These are phyloP conservation scores for Thecocarcelia acutangulata DNA, from an alignment of 2,888 invertebrate genomes.

Conservation along the genomic window DNA sequence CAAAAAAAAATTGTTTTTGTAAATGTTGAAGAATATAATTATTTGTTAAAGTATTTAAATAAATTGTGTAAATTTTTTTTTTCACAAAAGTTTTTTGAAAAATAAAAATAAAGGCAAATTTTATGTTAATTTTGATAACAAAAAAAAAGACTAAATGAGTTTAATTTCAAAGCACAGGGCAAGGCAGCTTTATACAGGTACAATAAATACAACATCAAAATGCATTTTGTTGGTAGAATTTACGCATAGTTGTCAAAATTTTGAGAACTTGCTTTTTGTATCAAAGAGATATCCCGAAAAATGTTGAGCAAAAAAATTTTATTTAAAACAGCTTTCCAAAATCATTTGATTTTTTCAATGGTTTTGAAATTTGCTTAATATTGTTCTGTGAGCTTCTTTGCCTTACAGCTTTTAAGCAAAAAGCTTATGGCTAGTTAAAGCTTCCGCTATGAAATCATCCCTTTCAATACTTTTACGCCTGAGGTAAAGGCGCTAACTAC, in stretches of 20 bases:
- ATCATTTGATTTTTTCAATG: background rate
- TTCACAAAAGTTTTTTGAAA: conserved; percentile 36
- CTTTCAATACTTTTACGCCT: background rate
- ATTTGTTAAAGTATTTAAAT: background rate
- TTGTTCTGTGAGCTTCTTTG: background rate
- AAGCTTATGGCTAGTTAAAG: background rate
- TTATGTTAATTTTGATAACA: conserved; percentile 58
- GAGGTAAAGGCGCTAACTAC: conserved; percentile 44
- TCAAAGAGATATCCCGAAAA: no score
- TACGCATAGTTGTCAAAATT: no score
- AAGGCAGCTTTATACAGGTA: no score
- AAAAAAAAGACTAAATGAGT: conserved; percentile 2
- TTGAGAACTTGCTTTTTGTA: no score
- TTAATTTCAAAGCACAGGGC: no score
- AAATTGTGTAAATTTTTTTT: conserved; percentile 52
- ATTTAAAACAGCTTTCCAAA: background rate
- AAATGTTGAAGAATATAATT: conserved; percentile 52
- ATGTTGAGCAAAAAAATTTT: no score
- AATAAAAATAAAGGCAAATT: conserved; percentile 62
- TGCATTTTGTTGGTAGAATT: no score
- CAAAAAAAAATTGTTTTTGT: conserved; percentile 22
- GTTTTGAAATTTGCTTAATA: background rate
- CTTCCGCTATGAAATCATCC: conserved; percentile 11
- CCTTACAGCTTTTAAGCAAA: background rate
- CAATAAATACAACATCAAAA: no score